Conservation (phyloP, 2,888 invertebrate species). For the Ectemnius continuus region DNA sequence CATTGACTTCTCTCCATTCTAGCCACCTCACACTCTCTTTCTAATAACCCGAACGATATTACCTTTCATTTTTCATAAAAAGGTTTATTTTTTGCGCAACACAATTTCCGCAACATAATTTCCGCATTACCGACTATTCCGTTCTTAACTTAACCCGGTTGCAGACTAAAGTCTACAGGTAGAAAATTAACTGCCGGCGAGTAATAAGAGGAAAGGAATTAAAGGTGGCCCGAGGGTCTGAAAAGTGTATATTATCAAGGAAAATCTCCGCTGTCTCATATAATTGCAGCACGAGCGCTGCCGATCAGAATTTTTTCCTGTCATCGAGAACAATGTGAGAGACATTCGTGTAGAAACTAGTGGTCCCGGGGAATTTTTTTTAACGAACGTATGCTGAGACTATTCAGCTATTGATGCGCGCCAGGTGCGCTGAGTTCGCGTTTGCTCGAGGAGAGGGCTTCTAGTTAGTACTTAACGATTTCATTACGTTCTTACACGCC, state of each 20-base stretch:
- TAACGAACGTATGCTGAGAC: too few relatives aligned
- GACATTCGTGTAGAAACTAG: too few relatives aligned
- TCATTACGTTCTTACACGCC: slow-evolving; percentile 4
- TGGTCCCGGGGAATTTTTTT: too few relatives aligned
- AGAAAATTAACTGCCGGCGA: neutral
- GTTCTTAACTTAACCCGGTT: too few relatives aligned
- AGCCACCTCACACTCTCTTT: too few relatives aligned
- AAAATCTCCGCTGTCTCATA: neutral
- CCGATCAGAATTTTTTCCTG: neutral
- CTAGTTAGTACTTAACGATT: slow-evolving; percentile 2
- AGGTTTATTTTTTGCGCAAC: too few relatives aligned
- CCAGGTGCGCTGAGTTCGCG: neutral
- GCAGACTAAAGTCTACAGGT: too few relatives aligned
- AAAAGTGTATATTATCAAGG: neutral
- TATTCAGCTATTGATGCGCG: neutral
- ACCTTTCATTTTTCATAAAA: too few relatives aligned
- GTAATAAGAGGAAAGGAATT: neutral
- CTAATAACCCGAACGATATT: too few relatives aligned
- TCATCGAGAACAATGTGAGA: neutral
- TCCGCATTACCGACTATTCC: too few relatives aligned
- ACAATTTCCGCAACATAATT: too few relatives aligned
- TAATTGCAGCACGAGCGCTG: neutral
- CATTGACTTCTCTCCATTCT: neutral
- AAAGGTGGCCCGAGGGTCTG: neutral
- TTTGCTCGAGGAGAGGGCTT: neutral